Evolutionary conservation across 2,888 invertebrate genomes (phyloP).

Genomic region (Eupithecia vulgata): DNA sequence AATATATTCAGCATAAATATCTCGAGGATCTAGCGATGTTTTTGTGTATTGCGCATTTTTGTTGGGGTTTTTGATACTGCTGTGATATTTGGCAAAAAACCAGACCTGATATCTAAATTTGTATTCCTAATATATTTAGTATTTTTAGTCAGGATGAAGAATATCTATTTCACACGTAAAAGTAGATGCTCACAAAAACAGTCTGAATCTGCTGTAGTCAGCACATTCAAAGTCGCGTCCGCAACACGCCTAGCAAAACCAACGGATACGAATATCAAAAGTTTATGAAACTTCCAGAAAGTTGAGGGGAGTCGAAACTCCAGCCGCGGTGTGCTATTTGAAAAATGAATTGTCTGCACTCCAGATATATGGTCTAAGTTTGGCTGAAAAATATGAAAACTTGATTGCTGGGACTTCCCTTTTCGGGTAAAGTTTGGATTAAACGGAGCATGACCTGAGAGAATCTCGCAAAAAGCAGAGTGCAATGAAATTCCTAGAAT

Average conservation of each 20-base stretch:
- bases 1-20: conserved; percentile 26
- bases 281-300: conserved; percentile 67
- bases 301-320: conserved; percentile 62
- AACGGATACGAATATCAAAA: conserved; percentile 75
- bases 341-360: conserved; percentile 83
- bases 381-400: conserved; percentile 67
- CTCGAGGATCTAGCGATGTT: neutral
- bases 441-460: conserved; percentile 21
- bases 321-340: conserved; percentile 68
- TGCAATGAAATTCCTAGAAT: conserved; percentile 8
- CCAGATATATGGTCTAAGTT: conserved; percentile 77
- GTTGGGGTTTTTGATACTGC: neutral
- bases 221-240: conserved; percentile 22
- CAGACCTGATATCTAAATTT: neutral
- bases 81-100: neutral
- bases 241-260: conserved; percentile 51
- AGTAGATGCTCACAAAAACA: conserved; percentile 1
- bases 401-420: conserved; percentile 48
- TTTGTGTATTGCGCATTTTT: neutral
- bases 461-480: conserved; percentile 10
- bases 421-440: conserved; percentile 35
- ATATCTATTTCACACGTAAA: neutral
- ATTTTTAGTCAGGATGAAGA: neutral
- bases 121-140: neutral
- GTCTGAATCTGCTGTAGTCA: conserved; percentile 11